These are phyloP conservation scores for Aegithalos caudatus DNA, from an alignment of 2,113 vertebrate genomes.

Conservation along the genomic window DNA sequence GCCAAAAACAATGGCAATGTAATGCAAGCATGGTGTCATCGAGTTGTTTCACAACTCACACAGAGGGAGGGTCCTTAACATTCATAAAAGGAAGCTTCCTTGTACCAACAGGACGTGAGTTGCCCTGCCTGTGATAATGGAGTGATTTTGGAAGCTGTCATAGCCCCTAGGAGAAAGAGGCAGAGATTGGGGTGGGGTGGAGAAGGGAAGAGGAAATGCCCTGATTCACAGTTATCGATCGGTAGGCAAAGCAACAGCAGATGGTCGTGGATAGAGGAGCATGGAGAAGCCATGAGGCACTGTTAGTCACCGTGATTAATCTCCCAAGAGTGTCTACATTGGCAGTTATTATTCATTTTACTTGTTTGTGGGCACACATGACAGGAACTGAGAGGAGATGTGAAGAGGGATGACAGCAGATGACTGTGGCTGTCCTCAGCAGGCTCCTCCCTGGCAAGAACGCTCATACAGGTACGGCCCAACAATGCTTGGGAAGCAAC, in stretches of 20 bases:
- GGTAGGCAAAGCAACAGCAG: constrained; percentile 15
- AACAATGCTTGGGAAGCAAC: neutral
- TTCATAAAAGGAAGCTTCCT: neutral
- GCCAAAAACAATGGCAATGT: neutral
- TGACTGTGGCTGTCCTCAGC: neutral
- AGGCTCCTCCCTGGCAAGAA: neutral
- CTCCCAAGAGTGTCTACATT: neutral
- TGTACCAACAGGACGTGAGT: neutral
- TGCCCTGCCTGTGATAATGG: neutral
- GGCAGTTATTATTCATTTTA: neutral
- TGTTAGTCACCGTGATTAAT: constrained; percentile 21
- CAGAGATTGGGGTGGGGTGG: neutral
- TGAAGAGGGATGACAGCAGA: neutral
- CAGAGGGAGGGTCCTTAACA: neutral
- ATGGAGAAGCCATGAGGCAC: constrained; percentile 25
- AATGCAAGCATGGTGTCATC: neutral
- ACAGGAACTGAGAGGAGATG: neutral
- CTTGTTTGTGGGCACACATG: neutral
- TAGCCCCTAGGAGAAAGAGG: neutral
- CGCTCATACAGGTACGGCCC: neutral
- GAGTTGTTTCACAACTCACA: neutral
- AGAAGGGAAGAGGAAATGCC: neutral
- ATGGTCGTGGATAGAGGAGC: neutral
- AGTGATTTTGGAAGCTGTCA: neutral
- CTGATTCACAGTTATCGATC: neutral